These are phyloP conservation scores for Rhadinocentrus ornatus DNA, from an alignment of 2,797 vertebrate species.

Conservation along the genomic window DNA sequence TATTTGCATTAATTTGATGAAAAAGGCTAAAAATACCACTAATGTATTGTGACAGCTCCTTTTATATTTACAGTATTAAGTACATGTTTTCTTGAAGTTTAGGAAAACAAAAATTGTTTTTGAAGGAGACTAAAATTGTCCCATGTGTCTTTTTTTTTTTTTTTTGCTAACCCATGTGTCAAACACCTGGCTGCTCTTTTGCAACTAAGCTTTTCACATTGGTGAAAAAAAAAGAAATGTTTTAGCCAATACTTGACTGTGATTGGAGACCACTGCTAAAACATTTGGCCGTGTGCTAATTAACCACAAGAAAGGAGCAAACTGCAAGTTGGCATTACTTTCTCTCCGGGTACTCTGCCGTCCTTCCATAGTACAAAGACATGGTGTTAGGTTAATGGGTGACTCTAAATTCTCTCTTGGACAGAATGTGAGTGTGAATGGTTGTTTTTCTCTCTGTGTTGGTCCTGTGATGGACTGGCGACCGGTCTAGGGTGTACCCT, in stretches of 20 bases:
- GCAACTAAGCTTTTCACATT: constrained; percentile 2
- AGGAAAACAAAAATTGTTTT: neutral
- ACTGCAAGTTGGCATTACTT: no score
- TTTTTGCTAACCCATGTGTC: constrained; percentile 3
- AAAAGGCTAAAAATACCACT: neutral
- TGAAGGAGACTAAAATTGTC: neutral
- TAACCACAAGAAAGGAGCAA: neutral
- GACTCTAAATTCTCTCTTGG: no score
- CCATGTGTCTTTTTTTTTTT: constrained; percentile 21
- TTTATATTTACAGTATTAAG: neutral
- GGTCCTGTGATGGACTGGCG: no score
- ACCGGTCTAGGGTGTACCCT: no score
- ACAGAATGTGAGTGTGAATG: no score
- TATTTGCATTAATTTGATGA: neutral
- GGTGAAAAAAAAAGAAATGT: constrained; percentile 2
- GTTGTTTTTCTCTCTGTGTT: no score
- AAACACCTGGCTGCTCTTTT: constrained; percentile 22
- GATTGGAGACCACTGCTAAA: constrained; percentile 19
- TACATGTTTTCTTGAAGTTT: constrained; percentile 2
- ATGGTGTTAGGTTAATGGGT: no score
- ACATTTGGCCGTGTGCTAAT: constrained; percentile 41
- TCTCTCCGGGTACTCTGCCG: no score
- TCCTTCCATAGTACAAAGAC: no score
- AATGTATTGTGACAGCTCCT: neutral
- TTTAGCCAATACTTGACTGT: constrained; percentile 17